Conservation (phyloP, 1,140 invertebrate species). For the Trichonephila inaurata region DNA sequence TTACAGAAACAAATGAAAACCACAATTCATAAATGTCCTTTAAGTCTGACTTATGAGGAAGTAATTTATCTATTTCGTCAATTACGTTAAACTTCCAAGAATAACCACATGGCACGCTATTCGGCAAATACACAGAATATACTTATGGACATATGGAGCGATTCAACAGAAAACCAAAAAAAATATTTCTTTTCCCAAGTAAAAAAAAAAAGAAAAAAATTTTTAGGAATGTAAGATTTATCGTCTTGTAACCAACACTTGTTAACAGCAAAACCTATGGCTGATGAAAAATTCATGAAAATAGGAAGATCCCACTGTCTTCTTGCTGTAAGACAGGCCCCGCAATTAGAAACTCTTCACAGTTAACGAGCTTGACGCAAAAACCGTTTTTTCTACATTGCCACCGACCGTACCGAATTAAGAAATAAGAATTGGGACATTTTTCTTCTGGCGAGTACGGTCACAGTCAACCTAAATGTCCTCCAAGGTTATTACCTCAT, state of each 20-base stretch:
- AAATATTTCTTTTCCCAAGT: neutral
- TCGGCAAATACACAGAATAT: neutral
- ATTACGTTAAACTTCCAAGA: neutral
- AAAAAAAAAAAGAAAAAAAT: neutral
- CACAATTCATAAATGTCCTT: too few species aligned
- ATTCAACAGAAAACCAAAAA: neutral
- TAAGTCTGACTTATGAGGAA: neutral
- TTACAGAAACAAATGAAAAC: too few species aligned
- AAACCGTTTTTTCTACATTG: neutral
- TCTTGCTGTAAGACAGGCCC: neutral
- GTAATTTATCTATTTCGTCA: neutral
- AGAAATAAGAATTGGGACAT: constrained; percentile 26
- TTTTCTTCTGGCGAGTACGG: constrained; percentile 42
- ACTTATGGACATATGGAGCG: neutral
- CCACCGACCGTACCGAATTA: constrained; percentile 6
- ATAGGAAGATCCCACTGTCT: neutral
- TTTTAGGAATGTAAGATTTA: neutral
- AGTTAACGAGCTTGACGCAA: constrained; percentile 51
- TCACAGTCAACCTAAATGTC: constrained; percentile 40
- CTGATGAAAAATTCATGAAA: constrained; percentile 55
- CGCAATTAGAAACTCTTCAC: constrained; percentile 41
- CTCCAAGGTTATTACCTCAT: constrained; percentile 70
- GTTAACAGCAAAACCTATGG: constrained; percentile 35
- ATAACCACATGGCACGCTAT: neutral
- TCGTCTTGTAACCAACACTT: constrained; percentile 39